Base-by-base conservation (phyloP, 37 sponge, comb jelly and placozoan species). In the Ianthella basta region DNA sequence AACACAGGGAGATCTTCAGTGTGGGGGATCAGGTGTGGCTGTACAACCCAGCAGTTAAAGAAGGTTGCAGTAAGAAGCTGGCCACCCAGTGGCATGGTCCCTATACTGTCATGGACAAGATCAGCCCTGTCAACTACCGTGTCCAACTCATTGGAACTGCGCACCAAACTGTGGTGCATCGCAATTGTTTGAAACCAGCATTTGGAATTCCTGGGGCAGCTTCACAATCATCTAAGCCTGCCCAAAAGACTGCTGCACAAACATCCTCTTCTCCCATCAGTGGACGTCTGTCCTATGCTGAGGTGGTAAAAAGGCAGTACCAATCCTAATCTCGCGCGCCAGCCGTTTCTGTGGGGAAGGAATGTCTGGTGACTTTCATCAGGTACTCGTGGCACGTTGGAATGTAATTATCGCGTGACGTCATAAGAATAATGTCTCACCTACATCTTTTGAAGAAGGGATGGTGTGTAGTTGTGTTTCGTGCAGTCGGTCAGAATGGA, bases 21-120 rank as follows among this genome's bases (percentile, higher is more conserved):
- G 72, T 83, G 41, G 86, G 86, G 20, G 80, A 79, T 25, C 69
- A 50, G 34, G 86, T 86, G 25, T 86, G 80, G 86, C 80, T 86
- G 68, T 86, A 61, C 55, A 61, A 29, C 35, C 86, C 86, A 66
- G 80, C 86, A 80, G 86, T 86, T 12, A 86, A 86, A 57, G 55
- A 24, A 39, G 86, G 80, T 12, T 3, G 56, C 15, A 86, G 56
- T 27, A 86, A 65, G 36, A 86, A 86, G 20, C 53, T 86, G 80
- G 34, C 67, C 18, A 63, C 80, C n/a, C 54, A 70, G 18, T 86
- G 86, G 86, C 68, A 73, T 13, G 86, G 86, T 4, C 86, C 86
- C 23, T 79, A 86, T 78, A 86, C 80, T 24, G 80, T 86, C 27
- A 40, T 86, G n/a, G n/a, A n/a, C n/a, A n/a, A n/a, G n/a, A n/a